Percentiles rank a stretch among this genome's conserved stretches.
Conservation (phyloP, 2,888 invertebrate species). For the Ectobius pallidus region DNA sequence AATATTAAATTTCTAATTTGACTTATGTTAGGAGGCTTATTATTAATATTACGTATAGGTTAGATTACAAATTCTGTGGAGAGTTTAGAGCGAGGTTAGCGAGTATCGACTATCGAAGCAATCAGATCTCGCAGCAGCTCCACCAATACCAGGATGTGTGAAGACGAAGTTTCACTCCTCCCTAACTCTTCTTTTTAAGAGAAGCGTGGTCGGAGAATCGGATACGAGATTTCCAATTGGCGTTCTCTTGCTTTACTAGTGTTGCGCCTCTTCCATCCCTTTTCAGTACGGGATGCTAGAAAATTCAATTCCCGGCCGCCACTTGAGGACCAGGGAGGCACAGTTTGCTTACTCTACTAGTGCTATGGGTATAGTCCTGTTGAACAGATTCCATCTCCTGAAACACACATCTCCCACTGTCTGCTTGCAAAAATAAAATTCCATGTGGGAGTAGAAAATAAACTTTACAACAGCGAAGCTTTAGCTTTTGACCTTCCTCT, state of each 20-base stretch:
- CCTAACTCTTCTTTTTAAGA: neutral
- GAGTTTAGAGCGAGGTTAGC: no score
- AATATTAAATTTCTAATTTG: no score
- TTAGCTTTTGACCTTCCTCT: no score
- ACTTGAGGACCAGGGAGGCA: conserved; percentile 1
- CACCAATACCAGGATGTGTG: neutral
- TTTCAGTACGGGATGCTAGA: neutral
- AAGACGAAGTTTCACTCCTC: neutral
- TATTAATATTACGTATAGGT: no score
- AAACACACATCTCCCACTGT: no score
- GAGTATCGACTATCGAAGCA: neutral
- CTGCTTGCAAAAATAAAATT: neutral
- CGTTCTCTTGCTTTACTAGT: conserved; percentile 4
- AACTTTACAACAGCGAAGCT: no score
- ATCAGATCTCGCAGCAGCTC: neutral
- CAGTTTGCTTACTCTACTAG: neutral
- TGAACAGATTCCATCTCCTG: neutral
- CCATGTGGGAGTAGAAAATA: neutral
- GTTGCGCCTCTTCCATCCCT: neutral
- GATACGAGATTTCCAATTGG: conserved; percentile 32
- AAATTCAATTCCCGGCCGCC: conserved; percentile 6
- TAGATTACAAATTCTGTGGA: no score
- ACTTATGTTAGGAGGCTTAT: no score
- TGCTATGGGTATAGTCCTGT: neutral
- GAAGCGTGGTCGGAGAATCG: neutral